Evolutionary conservation across 1,140 invertebrate species (phyloP).

Genomic region (Drosophila biarmipes): DNA sequence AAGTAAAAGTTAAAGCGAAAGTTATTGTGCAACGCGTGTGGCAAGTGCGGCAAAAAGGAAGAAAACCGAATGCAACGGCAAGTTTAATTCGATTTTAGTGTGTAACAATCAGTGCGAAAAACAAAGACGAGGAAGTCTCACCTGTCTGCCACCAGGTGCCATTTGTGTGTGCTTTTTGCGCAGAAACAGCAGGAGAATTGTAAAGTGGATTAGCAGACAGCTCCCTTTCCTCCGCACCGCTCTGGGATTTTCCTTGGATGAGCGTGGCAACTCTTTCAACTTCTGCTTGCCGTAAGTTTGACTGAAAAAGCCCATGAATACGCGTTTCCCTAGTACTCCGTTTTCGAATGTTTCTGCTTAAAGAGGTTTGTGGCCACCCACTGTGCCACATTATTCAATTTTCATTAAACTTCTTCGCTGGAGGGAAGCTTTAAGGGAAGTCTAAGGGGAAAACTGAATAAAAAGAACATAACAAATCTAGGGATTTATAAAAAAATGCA

Average conservation of each 20-base stretch:
- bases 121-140: slow-evolving; percentile 16
- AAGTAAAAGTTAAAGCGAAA: slow-evolving; percentile 77
- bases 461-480: too few relatives aligned
- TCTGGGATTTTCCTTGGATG: slow-evolving; percentile 48
- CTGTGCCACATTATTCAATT: neutral
- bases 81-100: slow-evolving; percentile 81
- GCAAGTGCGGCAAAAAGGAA: slow-evolving; percentile 61
- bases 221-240: slow-evolving; percentile 16
- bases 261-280: slow-evolving; percentile 62
- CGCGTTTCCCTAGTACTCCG: neutral
- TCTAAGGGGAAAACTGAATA: neutral
- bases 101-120: slow-evolving; percentile 71
- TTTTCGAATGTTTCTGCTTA: neutral
- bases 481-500: too few relatives aligned
- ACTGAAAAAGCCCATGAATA: neutral
- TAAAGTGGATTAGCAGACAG: slow-evolving; percentile 74
- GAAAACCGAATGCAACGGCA: slow-evolving; percentile 43
- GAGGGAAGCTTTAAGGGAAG: neutral
- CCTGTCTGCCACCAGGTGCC: slow-evolving; percentile 8
- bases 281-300: slow-evolving; percentile 65
- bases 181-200: slow-evolving; percentile 36
- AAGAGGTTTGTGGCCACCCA: neutral
- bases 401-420: neutral
- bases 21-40: slow-evolving; percentile 72
- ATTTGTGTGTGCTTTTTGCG: slow-evolving; percentile 2